phyloP scores from a whole-genome alignment of 2,113 vertebrate genomes.

The Clarias magur region DNA sequence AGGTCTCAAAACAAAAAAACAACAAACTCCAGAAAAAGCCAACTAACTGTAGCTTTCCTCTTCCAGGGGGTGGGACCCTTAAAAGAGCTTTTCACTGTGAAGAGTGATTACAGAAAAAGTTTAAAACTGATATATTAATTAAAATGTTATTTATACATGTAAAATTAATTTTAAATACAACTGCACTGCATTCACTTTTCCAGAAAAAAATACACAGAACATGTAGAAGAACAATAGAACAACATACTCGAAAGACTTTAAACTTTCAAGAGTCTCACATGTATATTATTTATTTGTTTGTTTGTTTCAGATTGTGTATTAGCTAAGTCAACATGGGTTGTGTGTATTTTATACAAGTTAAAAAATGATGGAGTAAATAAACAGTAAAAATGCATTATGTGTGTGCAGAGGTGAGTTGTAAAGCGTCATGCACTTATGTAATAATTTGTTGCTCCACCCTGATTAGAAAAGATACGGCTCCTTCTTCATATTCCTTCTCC shows the following conservation, averaged over 20 bases:
- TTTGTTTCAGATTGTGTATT: not conserved
- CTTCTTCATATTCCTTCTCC: not conserved
- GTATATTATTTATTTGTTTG: not conserved
- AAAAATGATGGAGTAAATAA: not conserved
- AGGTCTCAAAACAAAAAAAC: not conserved
- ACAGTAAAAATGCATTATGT: not conserved
- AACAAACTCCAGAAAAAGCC: not conserved
- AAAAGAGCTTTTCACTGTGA: not conserved
- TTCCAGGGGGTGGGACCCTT: too few species aligned
- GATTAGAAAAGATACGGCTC: not conserved
- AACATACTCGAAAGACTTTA: not conserved
- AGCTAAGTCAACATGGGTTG: not conserved
- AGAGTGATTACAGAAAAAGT: not conserved
- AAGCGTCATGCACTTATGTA: not conserved
- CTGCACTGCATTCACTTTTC: not conserved
- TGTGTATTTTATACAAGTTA: not conserved
- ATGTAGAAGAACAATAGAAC: too few species aligned
- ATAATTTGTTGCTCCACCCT: not conserved
- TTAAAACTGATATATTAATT: not conserved
- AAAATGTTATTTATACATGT: too few species aligned
- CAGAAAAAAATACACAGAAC: not conserved
- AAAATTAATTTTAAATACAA: not conserved
- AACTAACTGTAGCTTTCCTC: not conserved
- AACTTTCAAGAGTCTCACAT: not conserved
- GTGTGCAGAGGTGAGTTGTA: conserved; percentile 2